Conservation (phyloP, 2,888 invertebrate genomes). For the Athetis lepigone region DNA sequence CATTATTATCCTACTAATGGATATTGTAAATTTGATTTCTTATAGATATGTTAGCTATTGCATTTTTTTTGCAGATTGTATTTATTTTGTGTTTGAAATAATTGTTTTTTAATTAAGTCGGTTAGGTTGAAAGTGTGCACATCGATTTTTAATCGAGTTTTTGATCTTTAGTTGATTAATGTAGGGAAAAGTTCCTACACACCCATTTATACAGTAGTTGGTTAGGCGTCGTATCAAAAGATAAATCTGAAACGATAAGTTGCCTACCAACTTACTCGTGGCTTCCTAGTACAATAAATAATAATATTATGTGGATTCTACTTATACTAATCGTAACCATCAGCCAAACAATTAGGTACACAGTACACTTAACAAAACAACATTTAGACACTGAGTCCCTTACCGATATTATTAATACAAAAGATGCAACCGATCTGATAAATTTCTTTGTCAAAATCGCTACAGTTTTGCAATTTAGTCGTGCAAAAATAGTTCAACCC, state of each 20-base stretch:
- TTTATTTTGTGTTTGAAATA: slow-evolving; percentile 17
- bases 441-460: too few species aligned
- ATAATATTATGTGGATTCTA: background rate
- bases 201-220: slow-evolving; percentile 26
- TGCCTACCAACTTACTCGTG: background rate
- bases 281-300: background rate
- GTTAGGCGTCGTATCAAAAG: slow-evolving; percentile 16
- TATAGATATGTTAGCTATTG: slow-evolving; percentile 53
- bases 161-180: slow-evolving; percentile 17
- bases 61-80: slow-evolving; percentile 44
- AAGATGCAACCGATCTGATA: too few species aligned
- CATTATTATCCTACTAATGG: slow-evolving; percentile 66
- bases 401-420: too few species aligned
- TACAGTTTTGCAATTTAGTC: too few species aligned
- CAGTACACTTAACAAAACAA: background rate
- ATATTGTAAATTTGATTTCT: slow-evolving; percentile 69
- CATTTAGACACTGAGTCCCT: too few species aligned
- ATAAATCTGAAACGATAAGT: slow-evolving; percentile 22
- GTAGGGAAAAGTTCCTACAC: background rate
- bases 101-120: slow-evolving; percentile 22
- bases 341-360: background rate
- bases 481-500: too few species aligned
- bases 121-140: slow-evolving; percentile 9
- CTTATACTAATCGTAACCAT: background rate
- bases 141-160: slow-evolving; percentile 17